A percentile compares a stretch with the other conserved stretches of the same genome.
Conservation (phyloP, 2,113 vertebrate genomes). For the Toxotes chatareus region DNA sequence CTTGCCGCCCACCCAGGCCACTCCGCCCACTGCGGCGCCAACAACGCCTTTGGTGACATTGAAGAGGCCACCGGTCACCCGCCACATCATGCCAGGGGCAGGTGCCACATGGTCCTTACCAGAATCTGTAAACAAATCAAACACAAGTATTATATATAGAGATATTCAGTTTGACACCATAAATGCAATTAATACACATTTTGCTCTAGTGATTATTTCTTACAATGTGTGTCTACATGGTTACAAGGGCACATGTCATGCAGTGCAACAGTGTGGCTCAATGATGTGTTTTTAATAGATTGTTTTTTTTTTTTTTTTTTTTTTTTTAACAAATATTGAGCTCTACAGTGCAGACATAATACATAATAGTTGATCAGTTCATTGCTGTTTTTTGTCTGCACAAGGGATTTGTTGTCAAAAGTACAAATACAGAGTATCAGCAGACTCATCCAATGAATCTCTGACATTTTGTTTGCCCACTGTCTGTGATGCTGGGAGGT, state of each 20-base stretch:
- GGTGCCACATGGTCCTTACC: conserved; percentile 76
- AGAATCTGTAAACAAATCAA: conserved; percentile 49
- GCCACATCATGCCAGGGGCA: conserved; percentile 81
- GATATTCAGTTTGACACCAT: too few relatives aligned
- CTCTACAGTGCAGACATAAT: too few relatives aligned
- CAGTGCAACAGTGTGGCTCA: too few relatives aligned
- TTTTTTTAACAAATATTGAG: too few relatives aligned
- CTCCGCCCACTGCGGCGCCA: conserved; percentile 84
- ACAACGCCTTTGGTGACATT: conserved; percentile 84
- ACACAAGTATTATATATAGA: not conserved
- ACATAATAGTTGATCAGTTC: too few relatives aligned
- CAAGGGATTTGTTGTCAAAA: not conserved
- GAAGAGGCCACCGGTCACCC: conserved; percentile 84
- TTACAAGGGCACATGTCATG: too few relatives aligned
- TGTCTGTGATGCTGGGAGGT: not conserved
- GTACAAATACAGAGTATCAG: not conserved
- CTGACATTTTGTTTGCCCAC: not conserved
- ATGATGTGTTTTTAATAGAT: too few relatives aligned
- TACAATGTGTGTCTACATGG: too few relatives aligned
- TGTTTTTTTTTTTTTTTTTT: too few relatives aligned
- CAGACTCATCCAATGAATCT: not conserved
- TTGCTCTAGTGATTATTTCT: not conserved
- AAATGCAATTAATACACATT: too few relatives aligned
- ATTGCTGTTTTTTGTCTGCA: too few relatives aligned
- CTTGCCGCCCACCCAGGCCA: conserved; percentile 86